Base-by-base conservation (phyloP, 2,888 invertebrate species). In the Lordiphosa fenestrarum region DNA sequence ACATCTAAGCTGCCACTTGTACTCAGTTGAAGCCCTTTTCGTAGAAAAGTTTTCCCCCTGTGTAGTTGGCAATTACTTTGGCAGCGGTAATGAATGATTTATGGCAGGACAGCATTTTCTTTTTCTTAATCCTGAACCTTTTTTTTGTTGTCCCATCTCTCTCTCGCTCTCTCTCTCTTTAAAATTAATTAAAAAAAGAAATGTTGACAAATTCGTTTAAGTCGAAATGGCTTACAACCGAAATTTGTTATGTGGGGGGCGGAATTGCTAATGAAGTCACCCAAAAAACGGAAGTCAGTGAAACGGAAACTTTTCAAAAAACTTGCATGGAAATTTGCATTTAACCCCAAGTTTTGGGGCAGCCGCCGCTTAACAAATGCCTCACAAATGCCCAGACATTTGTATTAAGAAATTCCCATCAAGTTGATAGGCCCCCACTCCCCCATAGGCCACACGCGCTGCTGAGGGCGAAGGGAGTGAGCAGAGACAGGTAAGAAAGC, bases 171-270 rank as follows among this genome's bases (percentile, higher is more conserved):
- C 60, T 39, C 56, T 41, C 65, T 53, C 57, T 73, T 72, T 67
- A 75, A 74, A 75, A 80, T 75, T 74, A 75, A 74, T 74, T 74
- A 75, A 74, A 63, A 58, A 48, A 47, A 41, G 66, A 73, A 73
- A 73, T 77, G 64, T 64, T 47, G 55, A 72, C 66, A 78, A 75
- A 75, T 75, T 75, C 59, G 59, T 75, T 78, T 66, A 75, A 69
- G 72, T 71, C 62, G 30, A 30, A 30, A 7, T 7, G 30, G 30
- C 30, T 7, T 30, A 30, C 10, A 15, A 42, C 63, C 40, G 35
- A 41, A 54, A 10, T 36, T 30, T 15, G 25, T 25, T 15, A n/a
- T 30, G 23, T 10, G 21, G 47, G n/a, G 36, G 36, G 37, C 35
- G 46, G 56, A 54, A 65, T 59, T 68, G 55, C 55, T 71, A 72